A percentile compares a stretch with the other conserved stretches of the same genome.
These are phyloP conservation scores for Chamaea fasciata DNA, from an alignment of 2,113 vertebrate genomes.

Conservation along the genomic window DNA sequence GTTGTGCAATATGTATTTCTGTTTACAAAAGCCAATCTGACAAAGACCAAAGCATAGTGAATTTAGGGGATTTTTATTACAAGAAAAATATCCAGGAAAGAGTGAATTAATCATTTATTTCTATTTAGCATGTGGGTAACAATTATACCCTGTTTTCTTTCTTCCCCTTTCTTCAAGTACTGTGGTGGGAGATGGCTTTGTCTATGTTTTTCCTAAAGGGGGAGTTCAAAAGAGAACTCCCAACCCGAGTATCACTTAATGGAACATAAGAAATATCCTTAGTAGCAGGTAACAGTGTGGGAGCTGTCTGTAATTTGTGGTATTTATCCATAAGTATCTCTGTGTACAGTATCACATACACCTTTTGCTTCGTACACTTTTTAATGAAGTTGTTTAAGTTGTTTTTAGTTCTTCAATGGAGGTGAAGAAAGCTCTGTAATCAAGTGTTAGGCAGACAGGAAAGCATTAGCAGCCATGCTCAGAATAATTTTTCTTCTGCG, in stretches of 20 bases:
- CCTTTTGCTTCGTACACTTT: neutral
- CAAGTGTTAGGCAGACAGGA: neutral
- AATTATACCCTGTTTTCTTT: neutral
- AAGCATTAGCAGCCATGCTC: conserved; percentile 4
- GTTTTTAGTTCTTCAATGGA: neutral
- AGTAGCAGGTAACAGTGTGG: neutral
- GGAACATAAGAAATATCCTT: neutral
- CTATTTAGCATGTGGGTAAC: neutral
- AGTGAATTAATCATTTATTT: neutral
- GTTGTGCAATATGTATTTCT: neutral
- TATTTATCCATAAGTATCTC: neutral
- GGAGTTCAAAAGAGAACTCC: neutral
- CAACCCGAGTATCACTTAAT: neutral
- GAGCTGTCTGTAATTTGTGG: neutral
- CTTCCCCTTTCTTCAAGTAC: neutral
- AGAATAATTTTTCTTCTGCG: conserved; percentile 4
- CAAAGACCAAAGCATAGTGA: neutral
- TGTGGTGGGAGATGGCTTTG: neutral
- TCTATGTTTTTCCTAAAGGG: neutral
- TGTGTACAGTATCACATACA: neutral
- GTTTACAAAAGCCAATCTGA: neutral
- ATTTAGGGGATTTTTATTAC: neutral
- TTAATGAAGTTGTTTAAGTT: neutral
- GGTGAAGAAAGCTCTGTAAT: neutral
- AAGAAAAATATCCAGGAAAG: neutral